Percentiles rank a stretch among this genome's conserved stretches.
phyloP scores from a whole-genome alignment of 1,140 invertebrate genomes.

The Hermetia illucens region DNA sequence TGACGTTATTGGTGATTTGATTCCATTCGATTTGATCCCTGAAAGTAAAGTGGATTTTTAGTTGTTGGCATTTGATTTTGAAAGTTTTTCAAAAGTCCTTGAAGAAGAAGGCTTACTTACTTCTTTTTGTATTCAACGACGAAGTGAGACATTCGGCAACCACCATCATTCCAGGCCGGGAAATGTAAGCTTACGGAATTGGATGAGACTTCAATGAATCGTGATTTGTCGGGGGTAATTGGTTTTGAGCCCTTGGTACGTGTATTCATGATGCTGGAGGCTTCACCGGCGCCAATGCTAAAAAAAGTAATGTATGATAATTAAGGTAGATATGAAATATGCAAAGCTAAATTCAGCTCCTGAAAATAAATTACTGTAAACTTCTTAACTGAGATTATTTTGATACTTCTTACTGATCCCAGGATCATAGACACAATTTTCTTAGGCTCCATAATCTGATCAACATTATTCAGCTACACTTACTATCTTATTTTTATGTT shows the following conservation, averaged over 20 bases:
- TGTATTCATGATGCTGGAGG: conserved; percentile 72
- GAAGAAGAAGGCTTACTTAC: conserved; percentile 36
- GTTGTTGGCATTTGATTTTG: not conserved
- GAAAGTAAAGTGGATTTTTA: conserved; percentile 13
- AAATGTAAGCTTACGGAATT: conserved; percentile 84
- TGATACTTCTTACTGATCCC: no score
- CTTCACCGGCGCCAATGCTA: conserved; percentile 79
- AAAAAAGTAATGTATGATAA: conserved; percentile 4
- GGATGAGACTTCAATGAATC: conserved; percentile 82
- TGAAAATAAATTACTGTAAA: no score
- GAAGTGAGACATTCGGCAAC: conserved; percentile 91
- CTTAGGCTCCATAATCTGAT: no score
- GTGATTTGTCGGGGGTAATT: conserved; percentile 72
- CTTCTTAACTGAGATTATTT: no score
- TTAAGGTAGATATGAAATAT: not conserved
- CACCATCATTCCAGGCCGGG: conserved; percentile 85
- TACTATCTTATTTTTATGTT: no score
- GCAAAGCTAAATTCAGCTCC: no score
- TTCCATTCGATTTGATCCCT: conserved; percentile 77
- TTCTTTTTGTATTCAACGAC: conserved; percentile 91
- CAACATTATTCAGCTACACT: no score
- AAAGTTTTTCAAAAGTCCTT: not conserved
- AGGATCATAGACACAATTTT: no score
- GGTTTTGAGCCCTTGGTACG: conserved; percentile 80
- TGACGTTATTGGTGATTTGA: conserved; percentile 83